phyloP scores from a whole-genome alignment of 2,113 vertebrate species.

The Corydoras maculifer region DNA sequence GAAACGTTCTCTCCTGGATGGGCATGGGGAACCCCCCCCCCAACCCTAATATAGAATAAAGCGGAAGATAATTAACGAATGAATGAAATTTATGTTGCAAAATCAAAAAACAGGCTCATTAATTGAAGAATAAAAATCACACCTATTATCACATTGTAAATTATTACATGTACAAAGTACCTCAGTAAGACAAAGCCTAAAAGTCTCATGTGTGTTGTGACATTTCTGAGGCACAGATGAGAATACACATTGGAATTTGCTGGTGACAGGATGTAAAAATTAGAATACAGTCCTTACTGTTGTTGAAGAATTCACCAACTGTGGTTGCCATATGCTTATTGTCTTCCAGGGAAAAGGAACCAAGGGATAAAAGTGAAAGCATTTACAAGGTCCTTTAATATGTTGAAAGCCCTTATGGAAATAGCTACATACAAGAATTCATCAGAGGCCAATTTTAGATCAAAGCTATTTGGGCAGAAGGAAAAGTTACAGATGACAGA shows the following conservation, averaged over 20 bases:
- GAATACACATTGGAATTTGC: conserved; percentile 73
- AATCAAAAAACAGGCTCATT: too few species aligned
- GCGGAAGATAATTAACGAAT: too few species aligned
- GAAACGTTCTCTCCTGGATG: too few species aligned
- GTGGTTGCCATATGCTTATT: conserved; percentile 90
- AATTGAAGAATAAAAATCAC: too few species aligned
- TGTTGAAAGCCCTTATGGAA: conserved; percentile 88
- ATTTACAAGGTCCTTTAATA: conserved; percentile 77
- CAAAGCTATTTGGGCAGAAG: conserved; percentile 58
- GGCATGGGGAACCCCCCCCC: too few species aligned
- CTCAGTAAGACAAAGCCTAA: not conserved
- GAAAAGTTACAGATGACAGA: conserved; percentile 43
- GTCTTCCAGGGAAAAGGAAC: conserved; percentile 77
- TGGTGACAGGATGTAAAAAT: conserved; percentile 84
- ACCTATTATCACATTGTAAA: not conserved
- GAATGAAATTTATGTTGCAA: too few species aligned
- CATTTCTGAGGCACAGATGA: conserved; percentile 52
- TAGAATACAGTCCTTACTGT: conserved; percentile 80
- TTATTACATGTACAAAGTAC: not conserved
- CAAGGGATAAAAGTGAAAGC: conserved; percentile 83
- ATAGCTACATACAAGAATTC: conserved; percentile 62
- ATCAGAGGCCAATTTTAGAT: conserved; percentile 65
- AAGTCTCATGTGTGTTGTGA: not conserved
- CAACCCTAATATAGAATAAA: too few species aligned
- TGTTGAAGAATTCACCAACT: conserved; percentile 79